Percentiles rank a stretch among this genome's conserved stretches.
Evolutionary conservation across 1,140 invertebrate genomes (phyloP).

Genomic region (Euborellia annulipes): DNA sequence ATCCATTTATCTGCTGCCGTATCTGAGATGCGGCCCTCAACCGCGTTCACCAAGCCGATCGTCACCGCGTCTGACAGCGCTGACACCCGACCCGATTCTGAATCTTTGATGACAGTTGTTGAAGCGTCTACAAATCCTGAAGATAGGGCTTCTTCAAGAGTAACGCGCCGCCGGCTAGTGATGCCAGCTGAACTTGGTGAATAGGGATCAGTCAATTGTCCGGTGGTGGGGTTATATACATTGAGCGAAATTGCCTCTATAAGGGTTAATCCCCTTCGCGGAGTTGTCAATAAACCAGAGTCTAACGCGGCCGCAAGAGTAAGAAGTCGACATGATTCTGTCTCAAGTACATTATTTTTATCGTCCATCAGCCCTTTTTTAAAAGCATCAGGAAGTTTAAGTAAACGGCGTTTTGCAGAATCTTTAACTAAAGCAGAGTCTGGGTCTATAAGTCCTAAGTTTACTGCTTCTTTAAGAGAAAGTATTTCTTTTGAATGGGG

Average conservation of each 20-base stretch:
- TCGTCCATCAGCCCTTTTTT: slow-evolving; percentile 76
- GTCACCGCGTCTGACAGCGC: slow-evolving; percentile 64
- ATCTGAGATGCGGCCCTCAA: slow-evolving; percentile 49
- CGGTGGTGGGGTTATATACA: slow-evolving; percentile 64
- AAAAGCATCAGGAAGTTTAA: slow-evolving; percentile 73
- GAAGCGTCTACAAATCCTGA: slow-evolving; percentile 69
- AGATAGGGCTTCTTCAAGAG: slow-evolving; percentile 57
- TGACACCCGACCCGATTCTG: slow-evolving; percentile 51
- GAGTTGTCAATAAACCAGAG: slow-evolving; percentile 54
- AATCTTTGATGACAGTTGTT: slow-evolving; percentile 66
- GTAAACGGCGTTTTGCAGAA: slow-evolving; percentile 57
- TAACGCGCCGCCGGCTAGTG: slow-evolving; percentile 48
- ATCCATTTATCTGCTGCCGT: slow-evolving; percentile 46
- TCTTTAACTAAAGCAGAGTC: slow-evolving; percentile 80
- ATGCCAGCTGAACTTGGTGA: slow-evolving; percentile 38
- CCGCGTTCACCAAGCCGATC: slow-evolving; percentile 55
- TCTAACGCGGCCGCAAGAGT: slow-evolving; percentile 57
- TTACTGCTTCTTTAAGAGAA: slow-evolving; percentile 71
- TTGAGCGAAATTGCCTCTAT: slow-evolving; percentile 69
- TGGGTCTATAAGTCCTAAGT: slow-evolving; percentile 67
- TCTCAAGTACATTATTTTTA: slow-evolving; percentile 68
- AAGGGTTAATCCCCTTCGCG: slow-evolving; percentile 55
- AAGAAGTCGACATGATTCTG: slow-evolving; percentile 62
- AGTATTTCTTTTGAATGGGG: slow-evolving; percentile 49
- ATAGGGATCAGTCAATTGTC: slow-evolving; percentile 65